Percentiles rank a stretch among this genome's conserved stretches.
Evolutionary conservation across 2,888 invertebrate species (phyloP).

Genomic region (Alcis repandata): DNA sequence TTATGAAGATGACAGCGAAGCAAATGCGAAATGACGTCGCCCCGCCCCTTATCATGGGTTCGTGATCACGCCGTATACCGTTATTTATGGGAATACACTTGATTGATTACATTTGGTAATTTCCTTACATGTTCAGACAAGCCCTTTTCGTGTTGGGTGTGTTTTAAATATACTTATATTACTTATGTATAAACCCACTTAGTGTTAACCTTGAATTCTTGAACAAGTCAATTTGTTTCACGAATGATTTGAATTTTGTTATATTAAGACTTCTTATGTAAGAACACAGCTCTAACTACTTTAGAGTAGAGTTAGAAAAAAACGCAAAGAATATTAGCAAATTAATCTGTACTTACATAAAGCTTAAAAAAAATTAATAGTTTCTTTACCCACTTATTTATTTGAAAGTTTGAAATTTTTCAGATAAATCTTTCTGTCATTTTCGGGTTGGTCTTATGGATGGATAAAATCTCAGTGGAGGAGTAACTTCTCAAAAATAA

Average conservation of each 20-base stretch:
- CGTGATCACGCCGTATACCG: constrained; percentile 27
- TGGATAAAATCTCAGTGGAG: not conserved
- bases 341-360: too few species aligned
- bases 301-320: not conserved
- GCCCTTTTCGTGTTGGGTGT: constrained; percentile 30
- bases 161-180: constrained; percentile 18
- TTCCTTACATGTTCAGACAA: constrained; percentile 35
- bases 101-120: constrained; percentile 41
- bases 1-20: constrained; percentile 34
- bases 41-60: constrained; percentile 33
- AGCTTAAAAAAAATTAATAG: too few species aligned
- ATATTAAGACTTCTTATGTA: not conserved
- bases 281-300: too few species aligned
- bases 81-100: constrained; percentile 39
- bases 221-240: not conserved
- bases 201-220: constrained; percentile 4
- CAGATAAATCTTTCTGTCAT: too few species aligned
- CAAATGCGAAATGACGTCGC: constrained; percentile 29
- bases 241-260: not conserved
- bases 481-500: constrained; percentile 10
- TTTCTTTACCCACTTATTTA: too few species aligned
- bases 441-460: not conserved
- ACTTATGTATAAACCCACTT: not conserved
- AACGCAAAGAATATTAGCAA: too few species aligned
- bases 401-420: too few species aligned